phyloP scores from a whole-genome alignment of 2,113 vertebrate genomes.

The Carettochelys insculpta region DNA sequence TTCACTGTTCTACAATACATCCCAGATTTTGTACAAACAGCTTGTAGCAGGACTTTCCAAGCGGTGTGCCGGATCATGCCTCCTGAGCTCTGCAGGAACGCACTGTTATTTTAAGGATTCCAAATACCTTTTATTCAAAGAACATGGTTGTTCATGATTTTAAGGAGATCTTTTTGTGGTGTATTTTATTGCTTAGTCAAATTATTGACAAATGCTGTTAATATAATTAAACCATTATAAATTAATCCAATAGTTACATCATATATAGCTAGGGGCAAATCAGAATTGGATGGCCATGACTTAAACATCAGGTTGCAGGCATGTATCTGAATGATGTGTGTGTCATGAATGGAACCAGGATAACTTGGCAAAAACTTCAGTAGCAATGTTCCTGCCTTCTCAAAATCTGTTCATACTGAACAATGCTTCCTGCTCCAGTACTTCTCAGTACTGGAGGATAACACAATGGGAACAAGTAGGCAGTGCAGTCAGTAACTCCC shows the following conservation, averaged over 20 bases:
- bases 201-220: background rate
- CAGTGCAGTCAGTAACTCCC: background rate
- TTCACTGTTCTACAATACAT: background rate
- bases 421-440: background rate
- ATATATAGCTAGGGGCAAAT: background rate
- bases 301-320: background rate
- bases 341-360: background rate
- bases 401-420: background rate
- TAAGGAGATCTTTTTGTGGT: background rate
- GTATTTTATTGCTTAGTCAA: background rate
- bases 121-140: background rate
- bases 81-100: background rate
- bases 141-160: background rate
- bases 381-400: background rate
- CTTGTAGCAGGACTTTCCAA: background rate
- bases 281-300: background rate
- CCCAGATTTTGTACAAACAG: background rate
- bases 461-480: background rate
- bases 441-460: background rate
- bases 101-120: background rate
- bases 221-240: background rate
- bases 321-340: background rate
- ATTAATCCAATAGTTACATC: background rate
- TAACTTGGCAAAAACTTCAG: background rate
- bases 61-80: background rate